Conservation (phyloP, 2,113 vertebrate species). For the Oophaga pumilio region DNA sequence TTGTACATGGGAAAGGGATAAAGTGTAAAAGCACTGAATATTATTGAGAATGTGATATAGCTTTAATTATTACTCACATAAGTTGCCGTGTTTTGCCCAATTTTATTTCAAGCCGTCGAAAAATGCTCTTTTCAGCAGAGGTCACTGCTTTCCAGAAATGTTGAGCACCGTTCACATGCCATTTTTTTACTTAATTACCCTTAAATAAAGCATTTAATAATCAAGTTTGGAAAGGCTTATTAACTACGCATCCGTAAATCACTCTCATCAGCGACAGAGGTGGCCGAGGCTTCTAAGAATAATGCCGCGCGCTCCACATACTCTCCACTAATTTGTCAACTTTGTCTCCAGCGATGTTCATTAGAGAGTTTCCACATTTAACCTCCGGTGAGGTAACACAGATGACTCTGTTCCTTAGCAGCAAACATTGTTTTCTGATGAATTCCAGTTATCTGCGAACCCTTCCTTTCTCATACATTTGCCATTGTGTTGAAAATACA, state of each 20-base stretch:
- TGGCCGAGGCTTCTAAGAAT: neutral
- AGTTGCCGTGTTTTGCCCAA: neutral
- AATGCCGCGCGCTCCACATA: neutral
- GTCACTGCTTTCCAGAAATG: neutral
- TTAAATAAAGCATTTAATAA: neutral
- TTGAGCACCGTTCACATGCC: neutral
- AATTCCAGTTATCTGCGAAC: neutral
- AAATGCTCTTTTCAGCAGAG: neutral
- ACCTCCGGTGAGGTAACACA: neutral
- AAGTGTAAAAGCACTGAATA: too few relatives aligned
- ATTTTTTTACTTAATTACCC: neutral
- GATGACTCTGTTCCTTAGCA: slow-evolving; percentile 16
- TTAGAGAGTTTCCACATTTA: slow-evolving; percentile 5
- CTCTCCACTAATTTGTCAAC: neutral
- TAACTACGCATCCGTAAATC: neutral
- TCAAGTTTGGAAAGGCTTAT: neutral
- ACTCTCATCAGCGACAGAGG: neutral
- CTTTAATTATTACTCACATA: neutral
- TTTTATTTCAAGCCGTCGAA: neutral
- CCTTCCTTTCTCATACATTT: neutral
- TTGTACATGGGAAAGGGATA: too few relatives aligned
- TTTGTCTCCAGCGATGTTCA: neutral
- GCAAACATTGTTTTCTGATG: slow-evolving; percentile 3
- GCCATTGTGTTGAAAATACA: slow-evolving; percentile 17
- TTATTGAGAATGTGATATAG: too few relatives aligned